Base-by-base conservation (phyloP, 1,140 invertebrate species). In the Eueides isabella region DNA sequence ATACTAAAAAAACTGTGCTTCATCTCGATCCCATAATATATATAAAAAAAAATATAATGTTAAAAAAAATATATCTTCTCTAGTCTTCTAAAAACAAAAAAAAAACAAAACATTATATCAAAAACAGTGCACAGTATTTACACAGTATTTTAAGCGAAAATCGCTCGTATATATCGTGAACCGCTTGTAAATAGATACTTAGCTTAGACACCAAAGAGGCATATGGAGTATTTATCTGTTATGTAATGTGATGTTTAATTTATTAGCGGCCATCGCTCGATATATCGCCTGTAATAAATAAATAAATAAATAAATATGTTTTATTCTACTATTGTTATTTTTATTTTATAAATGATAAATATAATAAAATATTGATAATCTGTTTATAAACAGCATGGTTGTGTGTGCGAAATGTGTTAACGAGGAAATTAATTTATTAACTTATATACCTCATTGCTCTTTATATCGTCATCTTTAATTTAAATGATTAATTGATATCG, bases 191-290 rank as follows among this genome's bases (percentile, higher is more conserved):
- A 80, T 74, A 74, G 44, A 79, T 77, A 77, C 63, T 87, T 92
- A 92, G 91, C 91, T 92, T 92, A 92, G 86, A 92, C 81, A 91
- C 91, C 91, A 92, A 92, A 92, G 91, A 92, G 89, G 90, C 86
- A 85, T 85, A 80, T 78, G 82, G 79, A 87, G 75, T 90, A 92
- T 91, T 88, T 90, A 90, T 88, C 84, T 91, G 88, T 89, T 91
- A 89, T 85, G 77, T 80, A 87, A 86, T 87, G 83, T 90, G 85
- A 90, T 89, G 85, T 88, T 91, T 91, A 88, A 91, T 89, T 92
- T 90, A 92, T 92, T 91, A 85, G 69, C 72, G 69, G 66, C 68
- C 65, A 55, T 69, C 72, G 76, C 76, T 73, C 77, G 76, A 74
- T 83, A 81, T 74, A 71, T 81, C 78, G 75, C 76, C 75, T 87